Conservation (phyloP, 2,113 vertebrate genomes). For the Phylloscopus trochiloides region DNA sequence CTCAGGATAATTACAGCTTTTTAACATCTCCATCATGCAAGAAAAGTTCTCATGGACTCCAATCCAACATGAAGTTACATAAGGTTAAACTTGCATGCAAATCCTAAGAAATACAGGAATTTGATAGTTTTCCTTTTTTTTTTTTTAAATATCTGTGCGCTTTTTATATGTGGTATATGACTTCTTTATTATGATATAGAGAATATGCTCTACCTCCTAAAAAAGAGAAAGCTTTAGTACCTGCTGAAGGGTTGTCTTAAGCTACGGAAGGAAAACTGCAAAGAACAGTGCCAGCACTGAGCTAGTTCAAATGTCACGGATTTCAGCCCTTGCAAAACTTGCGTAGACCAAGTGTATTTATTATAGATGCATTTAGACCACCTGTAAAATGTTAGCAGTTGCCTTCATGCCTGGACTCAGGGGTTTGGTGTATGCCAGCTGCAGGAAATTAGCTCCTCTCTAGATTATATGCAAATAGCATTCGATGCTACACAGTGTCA, state of each 20-base stretch:
- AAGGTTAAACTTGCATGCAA: not conserved
- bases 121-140: not conserved
- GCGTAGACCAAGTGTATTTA: not conserved
- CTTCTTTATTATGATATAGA: not conserved
- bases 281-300: not conserved
- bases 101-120: not conserved
- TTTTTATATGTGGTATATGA: not conserved
- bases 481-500: not conserved
- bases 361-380: too few species aligned
- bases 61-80: not conserved
- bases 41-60: not conserved
- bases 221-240: not conserved
- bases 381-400: not conserved
- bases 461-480: not conserved
- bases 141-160: not conserved
- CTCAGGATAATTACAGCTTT: not conserved
- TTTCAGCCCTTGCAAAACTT: not conserved
- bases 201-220: not conserved
- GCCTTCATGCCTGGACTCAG: rapidly evolving
- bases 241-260: not conserved
- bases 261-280: not conserved
- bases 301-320: not conserved
- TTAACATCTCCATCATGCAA: not conserved
- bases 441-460: not conserved
- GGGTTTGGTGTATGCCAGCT: not conserved